Conservation (phyloP, 2,888 invertebrate species). For the Papilio elwesi region DNA sequence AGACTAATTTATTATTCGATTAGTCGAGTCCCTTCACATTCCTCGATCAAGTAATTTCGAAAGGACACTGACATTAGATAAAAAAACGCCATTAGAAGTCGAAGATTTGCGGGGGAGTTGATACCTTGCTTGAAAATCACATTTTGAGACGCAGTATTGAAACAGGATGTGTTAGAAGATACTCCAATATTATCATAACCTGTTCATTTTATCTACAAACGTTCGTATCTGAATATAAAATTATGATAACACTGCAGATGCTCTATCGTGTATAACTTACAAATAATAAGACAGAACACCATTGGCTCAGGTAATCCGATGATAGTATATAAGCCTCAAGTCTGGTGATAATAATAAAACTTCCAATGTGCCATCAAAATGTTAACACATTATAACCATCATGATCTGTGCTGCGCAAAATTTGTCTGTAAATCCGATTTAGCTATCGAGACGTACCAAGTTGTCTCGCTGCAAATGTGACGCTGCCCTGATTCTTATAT, state of each 20-base stretch:
- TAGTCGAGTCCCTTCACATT: constrained; percentile 25
- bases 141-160: constrained; percentile 28
- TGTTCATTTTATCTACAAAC: constrained; percentile 26
- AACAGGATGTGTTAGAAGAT: constrained; percentile 33
- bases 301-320: not conserved
- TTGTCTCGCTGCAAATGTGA: no score
- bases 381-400: no score
- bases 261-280: constrained; percentile 8
- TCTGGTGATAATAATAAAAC: no score
- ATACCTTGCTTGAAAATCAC: constrained; percentile 7
- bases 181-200: constrained; percentile 32
- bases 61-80: constrained; percentile 7
- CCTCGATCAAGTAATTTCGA: not conserved
- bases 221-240: constrained; percentile 29
- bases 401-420: no score
- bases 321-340: not conserved
- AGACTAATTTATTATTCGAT: constrained; percentile 25
- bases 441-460: no score
- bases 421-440: no score
- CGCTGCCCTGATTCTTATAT: no score
- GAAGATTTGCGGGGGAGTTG: constrained; percentile 9
- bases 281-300: not conserved
- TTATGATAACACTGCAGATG: constrained; percentile 14
- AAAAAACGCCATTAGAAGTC: constrained; percentile 17
- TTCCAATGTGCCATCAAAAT: no score